Evolutionary conservation across 2,888 invertebrate genomes (phyloP).

Genomic region (Capitulum mitella): DNA sequence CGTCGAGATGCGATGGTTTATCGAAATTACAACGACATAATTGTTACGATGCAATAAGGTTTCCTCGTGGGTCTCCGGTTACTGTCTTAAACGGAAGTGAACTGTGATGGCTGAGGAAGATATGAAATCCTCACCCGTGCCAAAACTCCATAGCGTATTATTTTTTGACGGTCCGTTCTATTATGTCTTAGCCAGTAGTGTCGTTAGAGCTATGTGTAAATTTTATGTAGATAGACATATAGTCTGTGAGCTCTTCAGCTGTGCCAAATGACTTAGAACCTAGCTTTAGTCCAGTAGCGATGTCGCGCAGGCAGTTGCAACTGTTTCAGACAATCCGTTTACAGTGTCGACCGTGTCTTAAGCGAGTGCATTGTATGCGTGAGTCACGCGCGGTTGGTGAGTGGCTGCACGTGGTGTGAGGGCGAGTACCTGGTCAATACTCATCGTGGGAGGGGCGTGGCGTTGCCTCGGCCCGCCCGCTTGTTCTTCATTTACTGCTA

Average conservation of each 20-base stretch:
- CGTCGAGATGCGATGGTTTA: constrained; percentile 25
- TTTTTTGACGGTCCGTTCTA: constrained; percentile 14
- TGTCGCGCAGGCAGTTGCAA: neutral
- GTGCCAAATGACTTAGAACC: constrained; percentile 12
- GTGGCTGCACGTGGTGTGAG: neutral
- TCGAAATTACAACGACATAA: constrained; percentile 26
- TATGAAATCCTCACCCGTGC: neutral
- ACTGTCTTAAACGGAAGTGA: neutral
- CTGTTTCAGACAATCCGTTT: neutral
- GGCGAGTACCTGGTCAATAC: constrained; percentile 20
- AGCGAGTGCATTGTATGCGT: neutral
- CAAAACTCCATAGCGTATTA: constrained; percentile 25
- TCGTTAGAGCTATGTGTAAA: constrained; percentile 2
- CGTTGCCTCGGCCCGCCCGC: neutral
- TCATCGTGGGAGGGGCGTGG: neutral
- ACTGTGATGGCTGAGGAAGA: constrained; percentile 13
- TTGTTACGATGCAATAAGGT: constrained; percentile 25
- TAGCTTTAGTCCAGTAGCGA: constrained; percentile 13
- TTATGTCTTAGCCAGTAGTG: neutral
- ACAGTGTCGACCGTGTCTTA: neutral
- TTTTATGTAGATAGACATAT: constrained; percentile 19
- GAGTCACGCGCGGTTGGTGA: neutral
- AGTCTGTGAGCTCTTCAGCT: constrained; percentile 20
- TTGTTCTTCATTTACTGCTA: neutral
- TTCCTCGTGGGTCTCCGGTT: neutral